Conservation (phyloP, 2,888 invertebrate species). For the Drosophila rubida region DNA sequence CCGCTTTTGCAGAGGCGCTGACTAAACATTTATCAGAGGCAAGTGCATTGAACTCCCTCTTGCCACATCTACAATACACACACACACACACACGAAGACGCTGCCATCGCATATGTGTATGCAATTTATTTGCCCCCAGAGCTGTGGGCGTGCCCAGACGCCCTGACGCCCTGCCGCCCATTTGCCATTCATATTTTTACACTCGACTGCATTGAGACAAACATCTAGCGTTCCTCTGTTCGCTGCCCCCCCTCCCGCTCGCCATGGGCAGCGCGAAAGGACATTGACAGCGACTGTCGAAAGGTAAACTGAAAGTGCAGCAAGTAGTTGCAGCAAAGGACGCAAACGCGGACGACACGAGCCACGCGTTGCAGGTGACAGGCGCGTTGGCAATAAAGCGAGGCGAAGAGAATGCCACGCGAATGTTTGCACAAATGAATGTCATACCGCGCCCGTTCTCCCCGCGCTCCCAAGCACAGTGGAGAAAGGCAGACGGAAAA, state of each 20-base stretch:
- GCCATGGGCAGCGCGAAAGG: conserved; percentile 49
- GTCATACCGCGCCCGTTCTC: conserved; percentile 1
- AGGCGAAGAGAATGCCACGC: conserved; percentile 48
- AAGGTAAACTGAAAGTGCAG: conserved; percentile 68
- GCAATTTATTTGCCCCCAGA: conserved; percentile 65
- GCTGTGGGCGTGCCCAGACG: conserved; percentile 61
- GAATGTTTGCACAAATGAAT: conserved; percentile 12
- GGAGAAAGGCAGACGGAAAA: conserved; percentile 27
- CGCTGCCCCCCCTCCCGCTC: not conserved
- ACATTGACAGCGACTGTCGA: conserved; percentile 71
- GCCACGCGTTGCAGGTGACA: conserved; percentile 61
- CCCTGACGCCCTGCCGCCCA: conserved; percentile 54
- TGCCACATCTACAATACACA: conserved; percentile 15
- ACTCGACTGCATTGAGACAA: conserved; percentile 71
- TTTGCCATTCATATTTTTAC: conserved; percentile 75
- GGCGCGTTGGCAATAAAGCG: conserved; percentile 59
- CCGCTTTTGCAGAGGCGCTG: conserved; percentile 46
- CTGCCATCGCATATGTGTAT: conserved; percentile 16
- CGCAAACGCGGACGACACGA: conserved; percentile 32
- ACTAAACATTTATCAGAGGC: conserved; percentile 67
- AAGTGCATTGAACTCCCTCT: conserved; percentile 66
- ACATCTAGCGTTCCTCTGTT: conserved; percentile 33
- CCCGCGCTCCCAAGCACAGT: not conserved
- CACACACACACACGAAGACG: conserved; percentile 13
- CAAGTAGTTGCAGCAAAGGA: conserved; percentile 61